Evolutionary conservation across 2,888 invertebrate genomes (phyloP).

Genomic region (Coelopa pilipes): DNA sequence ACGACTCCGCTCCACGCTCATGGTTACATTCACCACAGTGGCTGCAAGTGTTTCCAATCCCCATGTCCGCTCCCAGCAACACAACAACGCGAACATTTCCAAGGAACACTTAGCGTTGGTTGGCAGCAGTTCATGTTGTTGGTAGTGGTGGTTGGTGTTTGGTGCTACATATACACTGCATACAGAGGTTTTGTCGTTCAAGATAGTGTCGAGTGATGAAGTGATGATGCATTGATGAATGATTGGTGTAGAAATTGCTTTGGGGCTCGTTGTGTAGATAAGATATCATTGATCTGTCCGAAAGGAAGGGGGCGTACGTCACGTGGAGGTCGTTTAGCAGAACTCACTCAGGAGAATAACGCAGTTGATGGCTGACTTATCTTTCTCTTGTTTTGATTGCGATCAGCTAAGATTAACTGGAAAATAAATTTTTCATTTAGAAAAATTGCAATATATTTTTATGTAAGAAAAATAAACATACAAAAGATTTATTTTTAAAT

Average conservation of each 20-base stretch:
- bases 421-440: slow-evolving; percentile 47
- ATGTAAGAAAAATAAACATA: slow-evolving; percentile 39
- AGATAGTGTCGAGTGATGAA: slow-evolving; percentile 11
- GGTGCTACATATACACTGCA: background rate
- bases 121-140: slow-evolving; percentile 13
- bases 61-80: background rate
- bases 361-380: background rate
- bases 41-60: background rate
- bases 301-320: background rate
- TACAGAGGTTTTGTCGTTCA: slow-evolving; percentile 6
- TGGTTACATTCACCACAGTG: background rate
- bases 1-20: background rate
- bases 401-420: slow-evolving; percentile 42
- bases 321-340: slow-evolving; percentile 3
- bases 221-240: slow-evolving; percentile 12
- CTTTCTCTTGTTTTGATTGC: slow-evolving; percentile 21
- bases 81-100: background rate
- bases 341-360: slow-evolving; percentile 16
- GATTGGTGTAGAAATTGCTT: background rate
- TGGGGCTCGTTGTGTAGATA: slow-evolving; percentile 12
- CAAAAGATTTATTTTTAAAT: slow-evolving; percentile 34
- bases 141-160: background rate
- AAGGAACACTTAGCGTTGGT: background rate
- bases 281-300: slow-evolving; percentile 2
- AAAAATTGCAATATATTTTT: slow-evolving; percentile 23